Evolutionary conservation across 2,888 invertebrate species (phyloP).

Genomic region (Chrysina gloriosa): DNA sequence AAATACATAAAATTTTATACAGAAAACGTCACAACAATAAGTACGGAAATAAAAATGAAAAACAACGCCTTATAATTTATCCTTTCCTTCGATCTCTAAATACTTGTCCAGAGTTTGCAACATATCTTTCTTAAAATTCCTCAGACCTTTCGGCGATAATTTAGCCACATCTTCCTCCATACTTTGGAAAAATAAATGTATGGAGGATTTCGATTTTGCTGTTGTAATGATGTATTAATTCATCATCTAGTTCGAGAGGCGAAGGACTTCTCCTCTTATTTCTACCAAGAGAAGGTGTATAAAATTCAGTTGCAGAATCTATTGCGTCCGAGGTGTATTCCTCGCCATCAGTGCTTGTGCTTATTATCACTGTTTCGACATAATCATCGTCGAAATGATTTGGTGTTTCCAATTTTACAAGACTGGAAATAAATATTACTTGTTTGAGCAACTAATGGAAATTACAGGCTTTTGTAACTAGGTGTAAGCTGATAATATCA

Average conservation of each 20-base stretch:
- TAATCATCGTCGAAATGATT: background rate
- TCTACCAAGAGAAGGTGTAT: background rate
- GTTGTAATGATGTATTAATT: background rate
- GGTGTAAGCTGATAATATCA: no score
- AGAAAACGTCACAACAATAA: no score
- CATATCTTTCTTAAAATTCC: background rate
- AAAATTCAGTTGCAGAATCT: background rate
- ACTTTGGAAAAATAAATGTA: slow-evolving; percentile 8
- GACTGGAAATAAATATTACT: background rate
- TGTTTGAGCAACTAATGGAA: no score
- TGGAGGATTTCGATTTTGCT: slow-evolving; percentile 5
- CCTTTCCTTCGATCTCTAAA: background rate
- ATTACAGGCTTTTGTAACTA: no score
- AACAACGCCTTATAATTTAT: background rate
- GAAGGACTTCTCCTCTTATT: background rate
- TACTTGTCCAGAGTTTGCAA: background rate
- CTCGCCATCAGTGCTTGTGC: background rate
- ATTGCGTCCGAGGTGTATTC: background rate
- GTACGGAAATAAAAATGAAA: no score
- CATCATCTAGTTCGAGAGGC: background rate
- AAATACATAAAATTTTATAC: no score
- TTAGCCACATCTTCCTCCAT: slow-evolving; percentile 7
- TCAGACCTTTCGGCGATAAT: slow-evolving; percentile 1
- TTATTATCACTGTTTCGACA: background rate
- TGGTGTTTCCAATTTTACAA: background rate